phyloP scores from a whole-genome alignment of 2,113 vertebrate genomes.

The Carassius carassius region DNA sequence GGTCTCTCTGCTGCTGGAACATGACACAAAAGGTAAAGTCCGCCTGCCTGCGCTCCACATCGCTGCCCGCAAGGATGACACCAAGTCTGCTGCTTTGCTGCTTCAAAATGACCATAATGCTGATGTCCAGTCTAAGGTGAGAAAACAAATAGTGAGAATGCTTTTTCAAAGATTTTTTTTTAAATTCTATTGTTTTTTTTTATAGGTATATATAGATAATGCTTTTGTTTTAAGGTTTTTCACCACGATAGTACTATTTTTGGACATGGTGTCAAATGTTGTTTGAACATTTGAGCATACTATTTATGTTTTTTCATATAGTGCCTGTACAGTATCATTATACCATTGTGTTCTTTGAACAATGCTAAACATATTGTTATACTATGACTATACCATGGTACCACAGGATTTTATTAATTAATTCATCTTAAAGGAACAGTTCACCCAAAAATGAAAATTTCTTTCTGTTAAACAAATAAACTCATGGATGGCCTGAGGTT shows the following conservation, averaged over 20 bases:
- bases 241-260: not conserved
- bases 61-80: constrained; percentile 96
- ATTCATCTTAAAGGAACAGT: not conserved
- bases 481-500: not conserved
- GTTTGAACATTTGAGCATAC: not conserved
- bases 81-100: constrained; percentile 92
- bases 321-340: not conserved
- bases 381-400: not conserved
- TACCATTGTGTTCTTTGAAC: not conserved
- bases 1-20: constrained; percentile 92
- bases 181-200: not conserved
- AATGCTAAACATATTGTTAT: not conserved
- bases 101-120: constrained; percentile 98
- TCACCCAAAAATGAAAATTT: not conserved
- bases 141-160: not conserved
- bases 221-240: not conserved
- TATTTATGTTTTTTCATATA: not conserved
- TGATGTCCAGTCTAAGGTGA: constrained; percentile 97
- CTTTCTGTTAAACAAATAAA: too few relatives aligned
- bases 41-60: constrained; percentile 93
- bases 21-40: constrained; percentile 97
- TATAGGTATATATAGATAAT: not conserved
- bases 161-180: not conserved
- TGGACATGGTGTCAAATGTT: not conserved
- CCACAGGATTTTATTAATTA: not conserved